These are phyloP conservation scores for Pristionchus pacificus DNA, from an alignment of 1,140 invertebrate genomes.

Conservation along the genomic window DNA sequence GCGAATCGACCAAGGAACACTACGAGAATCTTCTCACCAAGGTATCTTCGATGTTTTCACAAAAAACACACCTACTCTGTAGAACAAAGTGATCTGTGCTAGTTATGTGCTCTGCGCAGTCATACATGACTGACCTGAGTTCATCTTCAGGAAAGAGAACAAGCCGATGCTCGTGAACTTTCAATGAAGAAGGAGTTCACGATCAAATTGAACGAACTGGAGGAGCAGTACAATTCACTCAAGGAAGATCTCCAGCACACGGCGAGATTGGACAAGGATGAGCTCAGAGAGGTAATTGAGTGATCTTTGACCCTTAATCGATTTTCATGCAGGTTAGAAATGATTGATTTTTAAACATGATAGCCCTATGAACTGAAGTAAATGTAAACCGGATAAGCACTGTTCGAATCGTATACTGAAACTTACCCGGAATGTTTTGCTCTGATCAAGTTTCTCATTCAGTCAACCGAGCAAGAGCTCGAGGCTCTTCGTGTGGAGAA, in stretches of 20 bases:
- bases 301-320: not conserved
- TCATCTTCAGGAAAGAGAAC: not conserved
- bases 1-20: slow-evolving; percentile 48
- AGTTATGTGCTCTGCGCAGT: too few species aligned
- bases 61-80: not conserved
- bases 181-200: slow-evolving; percentile 50
- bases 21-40: slow-evolving; percentile 45
- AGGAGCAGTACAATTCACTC: slow-evolving; percentile 53
- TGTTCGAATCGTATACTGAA: not conserved
- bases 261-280: slow-evolving; percentile 41
- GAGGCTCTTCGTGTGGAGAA: slow-evolving; percentile 40
- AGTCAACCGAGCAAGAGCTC: slow-evolving; percentile 47
- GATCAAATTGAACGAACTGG: slow-evolving; percentile 52
- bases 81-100: too few species aligned
- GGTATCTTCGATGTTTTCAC: slow-evolving; percentile 32
- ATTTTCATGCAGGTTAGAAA: too few species aligned
- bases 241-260: slow-evolving; percentile 46
- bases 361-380: too few species aligned
- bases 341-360: too few species aligned
- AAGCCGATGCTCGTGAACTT: slow-evolving; percentile 48
- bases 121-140: too few species aligned
- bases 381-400: too few species aligned
- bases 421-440: not conserved
- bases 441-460: slow-evolving; percentile 19
- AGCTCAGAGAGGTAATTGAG: slow-evolving; percentile 37